Evolutionary conservation across 2,797 vertebrate species (phyloP).

Genomic region (Acanthurus lineatus): DNA sequence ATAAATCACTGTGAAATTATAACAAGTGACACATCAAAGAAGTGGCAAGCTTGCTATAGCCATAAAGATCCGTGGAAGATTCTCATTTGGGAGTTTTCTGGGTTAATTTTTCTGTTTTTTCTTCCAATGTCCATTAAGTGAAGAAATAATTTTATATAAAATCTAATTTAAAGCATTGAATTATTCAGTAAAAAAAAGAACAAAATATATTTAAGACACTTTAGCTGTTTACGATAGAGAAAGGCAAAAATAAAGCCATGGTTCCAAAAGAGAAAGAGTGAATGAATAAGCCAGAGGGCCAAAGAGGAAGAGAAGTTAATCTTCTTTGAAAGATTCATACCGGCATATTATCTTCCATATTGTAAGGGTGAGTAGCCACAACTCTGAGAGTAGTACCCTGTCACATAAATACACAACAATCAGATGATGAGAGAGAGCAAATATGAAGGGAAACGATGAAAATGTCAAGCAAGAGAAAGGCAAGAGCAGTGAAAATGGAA

Average conservation of each 20-base stretch:
- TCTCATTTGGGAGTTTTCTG: conserved; percentile 12
- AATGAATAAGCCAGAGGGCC: conserved; percentile 12
- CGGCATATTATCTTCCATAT: conserved; percentile 36
- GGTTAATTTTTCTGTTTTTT: conserved; percentile 1
- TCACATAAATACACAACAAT: conserved; percentile 46
- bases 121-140: neutral
- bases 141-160: too few relatives aligned
- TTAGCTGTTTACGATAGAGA: neutral
- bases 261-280: neutral
- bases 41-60: conserved; percentile 32
- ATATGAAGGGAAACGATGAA: conserved; percentile 45
- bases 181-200: conserved; percentile 9
- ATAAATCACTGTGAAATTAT: conserved; percentile 61
- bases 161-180: neutral
- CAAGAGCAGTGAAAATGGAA: conserved; percentile 25
- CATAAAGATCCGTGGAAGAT: conserved; percentile 9
- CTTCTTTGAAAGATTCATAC: conserved; percentile 34
- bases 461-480: conserved; percentile 57
- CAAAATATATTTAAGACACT: conserved; percentile 1
- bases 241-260: neutral
- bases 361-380: conserved; percentile 43
- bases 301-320: conserved; percentile 33
- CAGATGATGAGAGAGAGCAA: conserved; percentile 27
- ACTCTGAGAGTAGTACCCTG: conserved; percentile 22
- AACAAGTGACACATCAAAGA: conserved; percentile 51